Base-by-base conservation (phyloP, 2,797 vertebrate genomes). In the Catostomus latipinnis region DNA sequence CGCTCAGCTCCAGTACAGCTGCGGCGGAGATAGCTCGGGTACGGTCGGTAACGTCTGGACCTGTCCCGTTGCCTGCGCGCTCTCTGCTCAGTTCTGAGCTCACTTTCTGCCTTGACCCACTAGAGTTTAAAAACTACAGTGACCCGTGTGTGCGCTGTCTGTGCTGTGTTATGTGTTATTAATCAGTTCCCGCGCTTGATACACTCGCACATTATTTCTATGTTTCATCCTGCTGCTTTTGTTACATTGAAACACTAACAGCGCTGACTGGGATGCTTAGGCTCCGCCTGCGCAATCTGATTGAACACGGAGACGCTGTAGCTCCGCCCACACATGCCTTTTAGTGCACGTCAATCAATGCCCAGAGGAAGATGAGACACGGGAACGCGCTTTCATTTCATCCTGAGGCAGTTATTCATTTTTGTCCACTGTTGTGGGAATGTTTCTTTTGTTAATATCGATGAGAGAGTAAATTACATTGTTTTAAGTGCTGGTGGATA, bases 191-290 rank as follows among this genome's bases (percentile, higher is more conserved):
- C 52, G 76, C 61, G 65, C 67, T 89, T 83, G 80, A 87, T 71
- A 87, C 84, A 85, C 86, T 82, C 82, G 83, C 87, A 75, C 88
- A 90, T 85, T 85, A 87, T 87, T 84, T 84, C 86, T 82, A 89
- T 84, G 79, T 88, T 92, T 90, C 91, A 93, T 93, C 94, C 92
- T 92, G 92, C 63, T 76, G 94, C 94, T 96, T 96, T 96, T 96
- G 95, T 96, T 95, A 93, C 89, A 93, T 22, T 93, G 92, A 90
- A 83, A 89, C 89, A 88, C 87, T 63, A 91, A 91, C 91, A 84
- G 89, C 91, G 83, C 80, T 87, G 87, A 91, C 89, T 88, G 80
- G 43, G 83, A 85, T 85, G 89, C 82, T 22, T 78, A 83, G 88
- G 87, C 91, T 88, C 91, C 94, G 91, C 94, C 93, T 80, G 60